Evolutionary conservation across 2,797 vertebrate genomes (phyloP), one percentile per base, ranked within the genome.

Genomic region (Catostomus latipinnis): DNA sequence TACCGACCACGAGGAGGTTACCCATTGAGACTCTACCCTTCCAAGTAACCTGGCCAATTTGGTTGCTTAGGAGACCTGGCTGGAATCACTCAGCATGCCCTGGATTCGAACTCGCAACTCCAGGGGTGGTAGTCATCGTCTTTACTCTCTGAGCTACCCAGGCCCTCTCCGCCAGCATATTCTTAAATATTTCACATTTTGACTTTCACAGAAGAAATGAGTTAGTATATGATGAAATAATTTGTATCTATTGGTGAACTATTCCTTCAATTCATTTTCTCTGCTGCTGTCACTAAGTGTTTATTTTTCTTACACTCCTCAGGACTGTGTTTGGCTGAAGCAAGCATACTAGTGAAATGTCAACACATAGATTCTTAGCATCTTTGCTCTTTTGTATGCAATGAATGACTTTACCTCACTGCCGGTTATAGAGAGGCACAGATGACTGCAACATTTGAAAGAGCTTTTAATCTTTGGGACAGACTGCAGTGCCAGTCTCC

Each of bases 311-410:
- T 12, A 65, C 63, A 76, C 71, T 70, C 68, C 67, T 81, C 54
- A 66, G 57, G 45, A 54, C 45, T 53, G 52, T 78, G 65, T 65
- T 71, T 86, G 70, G 74, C 74, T 56, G 48, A 66, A 71, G 53
- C 14, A 18, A 61, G 48, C 12, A 12, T 57, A 53, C 57, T 75
- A 67, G 49, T 69, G 54, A 65, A 75, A 63, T 75, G 63, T 50
- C 77, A 85, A 70, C 58, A 73, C 79, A 71, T 78, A 78, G 58
- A 84, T 87, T 83, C 80, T 77, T 75, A 77, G 18, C 22, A 76
- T 72, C 66, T 80, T 62, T 80, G n/a, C 54, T 81, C 62, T 57
- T 57, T 74, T 65, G 75, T 54, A 75, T 72, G 73, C 53, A 48
- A 18, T 43, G 13, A 78, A 75, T 75, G 67, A 82, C 71, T 82